Evolutionary conservation across 2,113 vertebrate species (phyloP).

Genomic region (Cinclus mexicanus): DNA sequence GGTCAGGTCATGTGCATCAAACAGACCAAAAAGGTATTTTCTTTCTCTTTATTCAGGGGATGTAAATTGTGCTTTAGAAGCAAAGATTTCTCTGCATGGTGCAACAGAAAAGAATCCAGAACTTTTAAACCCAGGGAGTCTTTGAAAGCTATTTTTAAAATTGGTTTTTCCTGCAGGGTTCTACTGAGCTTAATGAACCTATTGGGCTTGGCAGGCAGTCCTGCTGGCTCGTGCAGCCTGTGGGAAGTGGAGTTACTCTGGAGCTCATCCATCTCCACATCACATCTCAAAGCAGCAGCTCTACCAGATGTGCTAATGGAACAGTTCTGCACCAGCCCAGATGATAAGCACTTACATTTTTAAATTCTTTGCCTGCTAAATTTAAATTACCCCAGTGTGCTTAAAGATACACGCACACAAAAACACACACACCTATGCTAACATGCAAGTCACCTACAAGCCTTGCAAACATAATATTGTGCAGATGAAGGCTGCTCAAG

Average conservation of each 20-base stretch:
- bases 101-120: constrained; percentile 20
- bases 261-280: constrained; percentile 54
- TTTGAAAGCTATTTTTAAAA: constrained; percentile 64
- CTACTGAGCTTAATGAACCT: constrained; percentile 66
- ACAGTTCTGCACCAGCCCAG: constrained; percentile 7
- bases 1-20: background rate
- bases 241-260: constrained; percentile 21
- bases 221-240: constrained; percentile 38
- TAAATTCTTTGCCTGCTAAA: constrained; percentile 27
- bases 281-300: constrained; percentile 47
- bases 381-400: constrained; percentile 9
- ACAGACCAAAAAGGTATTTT: background rate
- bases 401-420: background rate
- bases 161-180: constrained; percentile 44
- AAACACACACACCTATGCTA: background rate
- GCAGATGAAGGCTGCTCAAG: background rate
- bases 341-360: constrained; percentile 43
- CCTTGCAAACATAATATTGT: background rate
- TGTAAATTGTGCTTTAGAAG: constrained; percentile 4
- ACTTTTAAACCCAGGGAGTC: constrained; percentile 48
- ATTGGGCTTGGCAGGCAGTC: constrained; percentile 52
- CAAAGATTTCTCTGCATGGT: background rate
- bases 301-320: constrained; percentile 64
- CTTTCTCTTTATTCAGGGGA: background rate
- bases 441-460: background rate